Evolutionary conservation across 1,140 invertebrate species (phyloP).

Genomic region (Orchesella cincta): DNA sequence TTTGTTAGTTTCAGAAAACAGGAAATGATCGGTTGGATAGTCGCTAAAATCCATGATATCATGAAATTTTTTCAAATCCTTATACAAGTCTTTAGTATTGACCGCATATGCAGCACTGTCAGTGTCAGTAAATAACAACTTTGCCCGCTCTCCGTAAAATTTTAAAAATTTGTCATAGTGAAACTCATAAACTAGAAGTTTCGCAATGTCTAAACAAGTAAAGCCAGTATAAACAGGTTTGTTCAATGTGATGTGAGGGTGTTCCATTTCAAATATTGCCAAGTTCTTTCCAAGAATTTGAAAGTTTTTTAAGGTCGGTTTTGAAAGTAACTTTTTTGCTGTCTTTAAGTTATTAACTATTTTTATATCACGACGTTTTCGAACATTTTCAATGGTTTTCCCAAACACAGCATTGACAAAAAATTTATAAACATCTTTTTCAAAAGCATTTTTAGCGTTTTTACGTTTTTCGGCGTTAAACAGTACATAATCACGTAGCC

Average conservation of each 20-base stretch:
- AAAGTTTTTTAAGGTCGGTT: constrained; percentile 21
- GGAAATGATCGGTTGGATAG: constrained; percentile 29
- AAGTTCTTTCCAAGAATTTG: constrained; percentile 19
- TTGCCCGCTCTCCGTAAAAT: constrained; percentile 19
- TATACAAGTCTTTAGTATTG: constrained; percentile 30
- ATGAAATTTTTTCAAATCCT: constrained; percentile 7
- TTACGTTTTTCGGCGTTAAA: constrained; percentile 4
- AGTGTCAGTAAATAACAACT: constrained; percentile 37
- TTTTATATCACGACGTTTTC: constrained; percentile 39
- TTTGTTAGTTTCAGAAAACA: constrained; percentile 54
- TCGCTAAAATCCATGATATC: constrained; percentile 34
- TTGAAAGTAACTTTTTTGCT: background rate
- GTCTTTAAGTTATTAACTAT: constrained; percentile 9
- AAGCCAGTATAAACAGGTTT: constrained; percentile 35
- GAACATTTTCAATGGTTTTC: constrained; percentile 52
- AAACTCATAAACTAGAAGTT: constrained; percentile 19
- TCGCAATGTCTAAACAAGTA: constrained; percentile 25
- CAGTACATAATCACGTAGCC: constrained; percentile 30
- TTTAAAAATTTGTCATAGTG: constrained; percentile 30
- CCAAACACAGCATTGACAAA: constrained; percentile 52
- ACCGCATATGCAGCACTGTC: constrained; percentile 28
- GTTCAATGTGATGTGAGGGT: background rate
- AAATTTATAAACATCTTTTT: constrained; percentile 53
- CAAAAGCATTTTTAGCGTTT: background rate
- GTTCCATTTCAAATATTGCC: background rate